A percentile compares a stretch with the other conserved stretches of the same genome.
phyloP scores from a whole-genome alignment of 2,113 vertebrate genomes.

The Caranx ignobilis region DNA sequence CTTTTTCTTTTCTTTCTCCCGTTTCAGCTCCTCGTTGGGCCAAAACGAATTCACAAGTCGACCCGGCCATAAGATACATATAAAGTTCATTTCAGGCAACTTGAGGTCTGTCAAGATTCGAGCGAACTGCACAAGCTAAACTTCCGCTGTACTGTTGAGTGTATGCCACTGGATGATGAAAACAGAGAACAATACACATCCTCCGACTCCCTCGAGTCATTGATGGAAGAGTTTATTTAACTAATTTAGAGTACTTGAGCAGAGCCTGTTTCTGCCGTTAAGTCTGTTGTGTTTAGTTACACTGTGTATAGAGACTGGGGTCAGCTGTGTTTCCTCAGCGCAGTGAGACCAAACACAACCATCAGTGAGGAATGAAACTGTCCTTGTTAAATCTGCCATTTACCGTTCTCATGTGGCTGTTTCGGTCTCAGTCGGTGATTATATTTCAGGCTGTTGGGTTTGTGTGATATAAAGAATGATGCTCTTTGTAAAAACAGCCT shows the following conservation, averaged over 20 bases:
- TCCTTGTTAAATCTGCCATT: slow-evolving; percentile 65
- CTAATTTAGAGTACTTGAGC: slow-evolving; percentile 23
- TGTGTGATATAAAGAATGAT: slow-evolving; percentile 32
- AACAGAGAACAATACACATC: not conserved
- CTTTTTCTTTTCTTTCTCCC: not conserved
- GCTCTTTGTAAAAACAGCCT: slow-evolving; percentile 30
- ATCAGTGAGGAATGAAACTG: slow-evolving; percentile 69
- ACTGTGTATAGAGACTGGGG: slow-evolving; percentile 56
- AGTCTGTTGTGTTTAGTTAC: slow-evolving; percentile 54
- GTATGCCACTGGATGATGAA: slow-evolving; percentile 25
- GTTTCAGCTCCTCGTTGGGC: not conserved
- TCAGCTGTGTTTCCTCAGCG: slow-evolving; percentile 65
- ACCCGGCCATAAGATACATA: not conserved
- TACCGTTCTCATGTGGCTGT: slow-evolving; percentile 28
- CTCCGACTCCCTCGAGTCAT: not conserved
- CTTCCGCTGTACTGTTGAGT: slow-evolving; percentile 22
- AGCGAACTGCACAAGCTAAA: slow-evolving; percentile 17
- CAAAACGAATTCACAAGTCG: slow-evolving; percentile 12
- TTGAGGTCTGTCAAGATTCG: slow-evolving; percentile 9
- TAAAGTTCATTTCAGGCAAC: slow-evolving; percentile 34
- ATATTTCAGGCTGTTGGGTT: slow-evolving; percentile 16
- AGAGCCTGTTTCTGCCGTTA: slow-evolving; percentile 6
- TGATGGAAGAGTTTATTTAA: slow-evolving; percentile 39
- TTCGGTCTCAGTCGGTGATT: slow-evolving; percentile 22
- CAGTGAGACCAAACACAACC: slow-evolving; percentile 64